A percentile compares a stretch with the other conserved stretches of the same genome.
Evolutionary conservation across 2,113 vertebrate species (phyloP).

Genomic region (Chamaea fasciata): DNA sequence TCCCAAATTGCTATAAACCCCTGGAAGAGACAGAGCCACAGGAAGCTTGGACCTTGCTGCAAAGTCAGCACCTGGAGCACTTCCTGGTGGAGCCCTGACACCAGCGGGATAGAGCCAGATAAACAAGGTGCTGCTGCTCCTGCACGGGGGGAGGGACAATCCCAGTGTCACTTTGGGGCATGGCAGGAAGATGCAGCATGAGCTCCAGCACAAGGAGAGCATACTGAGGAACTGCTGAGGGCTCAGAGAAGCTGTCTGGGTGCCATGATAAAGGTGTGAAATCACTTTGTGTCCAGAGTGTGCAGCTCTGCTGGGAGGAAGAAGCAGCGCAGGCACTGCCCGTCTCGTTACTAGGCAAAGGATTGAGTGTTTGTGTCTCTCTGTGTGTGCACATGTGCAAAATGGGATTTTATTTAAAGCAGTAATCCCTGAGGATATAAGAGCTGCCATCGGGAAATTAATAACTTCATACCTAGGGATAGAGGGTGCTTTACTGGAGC

Average conservation of each 20-base stretch:
- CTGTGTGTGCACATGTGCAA: not conserved
- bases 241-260: not conserved
- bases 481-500: not conserved
- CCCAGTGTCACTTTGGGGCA: not conserved
- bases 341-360: not conserved
- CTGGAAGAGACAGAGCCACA: not conserved
- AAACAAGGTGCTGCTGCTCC: not conserved
- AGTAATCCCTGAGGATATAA: conserved; percentile 17
- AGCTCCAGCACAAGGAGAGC: not conserved
- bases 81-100: not conserved
- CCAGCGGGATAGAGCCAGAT: not conserved
- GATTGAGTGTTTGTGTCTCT: not conserved
- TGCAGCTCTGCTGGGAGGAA: not conserved
- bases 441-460: not conserved
- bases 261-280: not conserved
- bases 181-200: accelerated
- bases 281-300: not conserved
- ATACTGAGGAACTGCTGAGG: not conserved
- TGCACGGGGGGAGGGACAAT: accelerated
- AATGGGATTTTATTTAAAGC: conserved; percentile 30
- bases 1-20: conserved; percentile 10
- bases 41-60: not conserved
- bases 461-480: not conserved
- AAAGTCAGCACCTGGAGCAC: conserved; percentile 3
- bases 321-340: not conserved